A percentile compares a stretch with the other conserved stretches of the same genome.
Conservation (phyloP, 2,113 vertebrate genomes). For the Ctenodactylus gundi region DNA sequence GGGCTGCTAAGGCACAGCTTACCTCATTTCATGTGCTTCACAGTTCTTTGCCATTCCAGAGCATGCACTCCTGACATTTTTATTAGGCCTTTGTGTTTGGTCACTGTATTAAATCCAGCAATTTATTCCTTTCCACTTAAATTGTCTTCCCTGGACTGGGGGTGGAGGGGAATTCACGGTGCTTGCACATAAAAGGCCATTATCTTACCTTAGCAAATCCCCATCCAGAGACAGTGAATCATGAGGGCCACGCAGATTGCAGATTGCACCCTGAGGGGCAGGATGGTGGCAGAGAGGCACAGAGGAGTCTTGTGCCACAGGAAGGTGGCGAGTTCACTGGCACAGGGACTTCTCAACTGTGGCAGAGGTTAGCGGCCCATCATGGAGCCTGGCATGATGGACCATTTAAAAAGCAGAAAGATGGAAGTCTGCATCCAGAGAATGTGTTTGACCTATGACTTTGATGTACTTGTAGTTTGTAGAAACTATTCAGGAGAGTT, state of each 20-base stretch:
- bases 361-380: background rate
- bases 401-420: background rate
- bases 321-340: background rate
- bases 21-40: no score
- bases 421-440: background rate
- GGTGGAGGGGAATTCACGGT: constrained; percentile 23
- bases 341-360: no score
- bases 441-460: background rate
- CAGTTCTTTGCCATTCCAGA: background rate
- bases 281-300: background rate
- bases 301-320: background rate
- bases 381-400: background rate
- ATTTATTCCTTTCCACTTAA: constrained; percentile 65
- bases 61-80: constrained; percentile 46
- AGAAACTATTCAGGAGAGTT: background rate
- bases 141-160: constrained; percentile 25
- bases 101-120: constrained; percentile 57
- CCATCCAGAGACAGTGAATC: constrained; percentile 26
- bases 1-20: background rate
- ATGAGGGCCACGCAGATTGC: background rate
- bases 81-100: constrained; percentile 69
- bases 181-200: constrained; percentile 51
- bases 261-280: background rate
- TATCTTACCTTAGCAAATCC: constrained; percentile 54
- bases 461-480: background rate